Evolutionary conservation across 23 tunicate genomes (phyloP), one percentile per base, ranked within the genome.

Genomic region (Botrylloides violaceus): DNA sequence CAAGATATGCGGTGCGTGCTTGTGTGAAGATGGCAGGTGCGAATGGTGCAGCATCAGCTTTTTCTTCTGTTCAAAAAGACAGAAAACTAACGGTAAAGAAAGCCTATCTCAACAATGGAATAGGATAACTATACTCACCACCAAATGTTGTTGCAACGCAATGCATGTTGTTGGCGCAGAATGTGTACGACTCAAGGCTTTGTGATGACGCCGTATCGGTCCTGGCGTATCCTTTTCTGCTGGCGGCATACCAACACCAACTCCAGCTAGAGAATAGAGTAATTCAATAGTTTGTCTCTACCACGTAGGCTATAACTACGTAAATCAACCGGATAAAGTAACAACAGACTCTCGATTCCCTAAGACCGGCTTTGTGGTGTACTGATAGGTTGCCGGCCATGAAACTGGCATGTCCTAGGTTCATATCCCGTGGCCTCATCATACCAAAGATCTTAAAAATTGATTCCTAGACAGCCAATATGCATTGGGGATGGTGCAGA

Each of bases 91-190:
- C 53, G 15, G 12, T 43, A 43, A 7, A 15, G 9, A 7, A 9
- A 43, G 15, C 53, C 53, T 43, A 43, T 15, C 9, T 15, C 53
- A 43, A 15, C 15, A 43, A 15, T 43, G 9, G 15, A 43, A 43
- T 43, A 9, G 89, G n/a, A n/a, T n/a, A n/a, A n/a, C n/a, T n/a
- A n/a, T n/a, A n/a, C n/a, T n/a, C n/a, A n/a, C n/a, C 36, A 90
- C 48, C 21, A 83, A 70, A 34, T 83, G 97, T 29, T 83, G 97
- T 63, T 83, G 90, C 33, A 83, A 58, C 70, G 75, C 37, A 19
- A n/a, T n/a, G n/a, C 79, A 63, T 32, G 82, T 77, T 19, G 86
- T 81, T 19, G 97, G 97, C 12, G 97, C 97, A 29, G 97, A 90
- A 29, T 83, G 97, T 2, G 97, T 90, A 25, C 97, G 82, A 38